A percentile compares a stretch with the other conserved stretches of the same genome.
These are phyloP conservation scores for Percopsis omiscomaycus DNA, from an alignment of 2,797 vertebrate genomes.

Conservation along the genomic window DNA sequence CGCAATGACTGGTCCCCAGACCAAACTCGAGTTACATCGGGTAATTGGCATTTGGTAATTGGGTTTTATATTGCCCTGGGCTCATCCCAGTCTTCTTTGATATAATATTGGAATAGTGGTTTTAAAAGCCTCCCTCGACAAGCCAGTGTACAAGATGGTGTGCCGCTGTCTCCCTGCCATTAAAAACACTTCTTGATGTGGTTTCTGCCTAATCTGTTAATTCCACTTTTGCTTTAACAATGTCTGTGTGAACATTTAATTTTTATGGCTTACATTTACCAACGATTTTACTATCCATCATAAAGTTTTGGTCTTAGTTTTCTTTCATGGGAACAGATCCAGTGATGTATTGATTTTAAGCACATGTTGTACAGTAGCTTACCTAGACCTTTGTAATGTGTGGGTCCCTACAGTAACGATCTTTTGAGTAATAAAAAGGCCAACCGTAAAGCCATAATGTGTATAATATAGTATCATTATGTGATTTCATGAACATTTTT, in stretches of 20 bases:
- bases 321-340: constrained; percentile 37
- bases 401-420: not conserved
- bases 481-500: too few relatives aligned
- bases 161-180: constrained; percentile 61
- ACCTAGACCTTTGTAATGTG: not conserved
- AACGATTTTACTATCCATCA: constrained; percentile 61
- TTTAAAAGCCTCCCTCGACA: constrained; percentile 55
- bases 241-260: constrained; percentile 68
- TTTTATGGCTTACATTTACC: constrained; percentile 72
- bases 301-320: constrained; percentile 43
- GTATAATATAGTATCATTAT: too few relatives aligned
- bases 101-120: constrained; percentile 54
- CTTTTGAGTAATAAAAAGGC: too few relatives aligned
- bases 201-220: constrained; percentile 68
- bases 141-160: constrained; percentile 49
- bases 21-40: constrained; percentile 42
- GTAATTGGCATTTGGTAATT: constrained; percentile 48
- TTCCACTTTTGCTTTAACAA: constrained; percentile 68
- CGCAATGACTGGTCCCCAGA: constrained; percentile 36
- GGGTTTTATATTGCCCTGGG: constrained; percentile 51
- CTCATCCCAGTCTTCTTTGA: constrained; percentile 64
- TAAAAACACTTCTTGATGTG: constrained; percentile 73
- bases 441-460: too few relatives aligned
- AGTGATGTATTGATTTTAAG: constrained; percentile 31
- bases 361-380: constrained; percentile 42